Percentiles rank a stretch among this genome's conserved stretches.
Evolutionary conservation across 2,797 vertebrate species (phyloP).

Genomic region (Poeciliopsis paucimaculata): DNA sequence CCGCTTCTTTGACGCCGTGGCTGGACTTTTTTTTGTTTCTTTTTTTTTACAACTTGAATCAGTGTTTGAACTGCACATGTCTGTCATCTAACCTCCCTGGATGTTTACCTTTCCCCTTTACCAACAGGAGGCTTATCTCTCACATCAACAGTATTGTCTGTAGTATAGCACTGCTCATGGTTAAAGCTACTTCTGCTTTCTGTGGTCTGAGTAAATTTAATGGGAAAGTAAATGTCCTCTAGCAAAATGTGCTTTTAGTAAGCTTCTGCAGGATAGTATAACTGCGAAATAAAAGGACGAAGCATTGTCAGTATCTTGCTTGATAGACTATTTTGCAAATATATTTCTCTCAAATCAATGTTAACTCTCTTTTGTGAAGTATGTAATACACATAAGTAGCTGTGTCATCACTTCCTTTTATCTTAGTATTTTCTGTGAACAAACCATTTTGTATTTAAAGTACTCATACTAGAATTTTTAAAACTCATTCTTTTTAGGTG

Average conservation of each 20-base stretch:
- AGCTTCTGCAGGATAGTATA: slow-evolving; percentile 18
- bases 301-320: neutral
- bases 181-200: slow-evolving; percentile 67
- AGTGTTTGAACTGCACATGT: slow-evolving; percentile 66
- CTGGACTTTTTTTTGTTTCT: slow-evolving; percentile 15
- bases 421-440: neutral
- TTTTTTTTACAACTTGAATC: slow-evolving; percentile 38
- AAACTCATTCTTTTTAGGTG: neutral
- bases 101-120: slow-evolving; percentile 71
- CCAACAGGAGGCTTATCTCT: slow-evolving; percentile 61
- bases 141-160: slow-evolving; percentile 51
- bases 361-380: neutral
- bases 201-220: slow-evolving; percentile 33
- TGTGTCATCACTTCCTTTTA: neutral
- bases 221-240: slow-evolving; percentile 48
- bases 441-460: neutral
- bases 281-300: neutral
- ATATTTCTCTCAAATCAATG: neutral
- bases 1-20: slow-evolving; percentile 20
- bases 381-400: neutral
- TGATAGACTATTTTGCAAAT: neutral
- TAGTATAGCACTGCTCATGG: slow-evolving; percentile 51
- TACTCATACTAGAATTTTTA: neutral
- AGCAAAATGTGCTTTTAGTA: slow-evolving; percentile 44
- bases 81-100: slow-evolving; percentile 65